Conservation (phyloP, 2,888 invertebrate species). For the Bibio marci region DNA sequence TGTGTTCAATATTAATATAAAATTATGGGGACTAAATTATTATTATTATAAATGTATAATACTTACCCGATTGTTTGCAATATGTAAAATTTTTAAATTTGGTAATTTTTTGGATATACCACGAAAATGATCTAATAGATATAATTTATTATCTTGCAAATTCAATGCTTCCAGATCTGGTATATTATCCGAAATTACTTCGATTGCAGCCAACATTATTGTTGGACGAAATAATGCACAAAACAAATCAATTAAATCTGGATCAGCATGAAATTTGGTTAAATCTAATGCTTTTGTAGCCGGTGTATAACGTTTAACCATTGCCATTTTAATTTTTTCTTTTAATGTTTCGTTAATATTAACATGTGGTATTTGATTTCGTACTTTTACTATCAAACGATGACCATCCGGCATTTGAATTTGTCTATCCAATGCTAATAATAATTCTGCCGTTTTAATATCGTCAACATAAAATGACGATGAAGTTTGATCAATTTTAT, state of each 20-base stretch:
- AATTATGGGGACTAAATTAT: too few relatives aligned
- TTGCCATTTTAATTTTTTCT: slow-evolving; percentile 58
- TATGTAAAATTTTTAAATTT: slow-evolving; percentile 56
- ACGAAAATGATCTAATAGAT: slow-evolving; percentile 47
- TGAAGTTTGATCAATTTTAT: slow-evolving; percentile 36
- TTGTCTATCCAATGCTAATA: slow-evolving; percentile 47
- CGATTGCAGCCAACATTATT: slow-evolving; percentile 53
- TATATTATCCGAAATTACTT: slow-evolving; percentile 69
- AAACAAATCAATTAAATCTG: slow-evolving; percentile 51
- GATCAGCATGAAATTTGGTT: slow-evolving; percentile 61
- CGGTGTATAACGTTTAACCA: slow-evolving; percentile 46
- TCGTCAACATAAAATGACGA: slow-evolving; percentile 69
- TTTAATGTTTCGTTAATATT: slow-evolving; percentile 48
- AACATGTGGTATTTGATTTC: slow-evolving; percentile 43
- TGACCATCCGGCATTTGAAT: slow-evolving; percentile 59
- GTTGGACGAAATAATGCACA: slow-evolving; percentile 56
- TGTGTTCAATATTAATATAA: too few relatives aligned
- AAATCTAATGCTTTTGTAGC: slow-evolving; percentile 59
- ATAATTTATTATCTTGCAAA: slow-evolving; percentile 61
- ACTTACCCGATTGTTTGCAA: slow-evolving; percentile 65
- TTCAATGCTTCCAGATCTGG: slow-evolving; percentile 68
- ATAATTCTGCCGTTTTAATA: slow-evolving; percentile 47
- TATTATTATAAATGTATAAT: too few relatives aligned
- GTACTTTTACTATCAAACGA: slow-evolving; percentile 44
- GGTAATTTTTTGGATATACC: slow-evolving; percentile 48